These are phyloP conservation scores for Meda fulgida DNA, from an alignment of 2,797 vertebrate species.

Conservation along the genomic window DNA sequence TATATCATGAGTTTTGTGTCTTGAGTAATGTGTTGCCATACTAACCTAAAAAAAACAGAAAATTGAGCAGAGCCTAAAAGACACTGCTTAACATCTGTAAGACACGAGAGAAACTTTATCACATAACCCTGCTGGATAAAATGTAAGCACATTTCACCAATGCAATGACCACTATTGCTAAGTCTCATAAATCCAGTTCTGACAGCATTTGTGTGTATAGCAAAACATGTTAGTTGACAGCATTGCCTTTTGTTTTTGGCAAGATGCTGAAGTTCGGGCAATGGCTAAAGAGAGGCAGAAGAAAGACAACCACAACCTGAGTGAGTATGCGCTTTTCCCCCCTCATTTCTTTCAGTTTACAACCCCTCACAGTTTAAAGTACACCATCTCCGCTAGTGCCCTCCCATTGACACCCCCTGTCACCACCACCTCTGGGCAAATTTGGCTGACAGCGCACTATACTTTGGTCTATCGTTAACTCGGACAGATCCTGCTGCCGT, in stretches of 20 bases:
- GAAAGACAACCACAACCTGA: constrained; percentile 99
- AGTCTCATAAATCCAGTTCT: background rate
- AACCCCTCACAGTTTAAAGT: constrained; percentile 56
- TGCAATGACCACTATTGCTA: background rate
- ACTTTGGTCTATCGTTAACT: constrained; percentile 81
- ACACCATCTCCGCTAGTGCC: constrained; percentile 41
- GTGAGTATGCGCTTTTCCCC: constrained; percentile 77
- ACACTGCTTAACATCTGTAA: background rate
- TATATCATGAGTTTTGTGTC: background rate
- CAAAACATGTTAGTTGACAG: background rate
- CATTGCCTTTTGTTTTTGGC: constrained; percentile 65
- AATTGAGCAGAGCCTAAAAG: background rate
- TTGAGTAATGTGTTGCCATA: constrained; percentile 13
- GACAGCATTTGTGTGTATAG: background rate
- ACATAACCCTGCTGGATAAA: constrained; percentile 2
- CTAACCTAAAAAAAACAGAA: background rate
- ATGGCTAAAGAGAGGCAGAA: constrained; percentile 97
- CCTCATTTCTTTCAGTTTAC: constrained; percentile 39
- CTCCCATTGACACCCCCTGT: constrained; percentile 43
- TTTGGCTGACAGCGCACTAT: constrained; percentile 77
- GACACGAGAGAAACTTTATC: background rate
- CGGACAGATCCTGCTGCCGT: constrained; percentile 75
- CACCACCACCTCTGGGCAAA: constrained; percentile 54
- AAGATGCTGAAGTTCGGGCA: constrained; percentile 90
- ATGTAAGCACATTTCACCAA: background rate